phyloP scores from a whole-genome alignment of 2,797 vertebrate genomes.

The Melanotaenia maccullochi region DNA sequence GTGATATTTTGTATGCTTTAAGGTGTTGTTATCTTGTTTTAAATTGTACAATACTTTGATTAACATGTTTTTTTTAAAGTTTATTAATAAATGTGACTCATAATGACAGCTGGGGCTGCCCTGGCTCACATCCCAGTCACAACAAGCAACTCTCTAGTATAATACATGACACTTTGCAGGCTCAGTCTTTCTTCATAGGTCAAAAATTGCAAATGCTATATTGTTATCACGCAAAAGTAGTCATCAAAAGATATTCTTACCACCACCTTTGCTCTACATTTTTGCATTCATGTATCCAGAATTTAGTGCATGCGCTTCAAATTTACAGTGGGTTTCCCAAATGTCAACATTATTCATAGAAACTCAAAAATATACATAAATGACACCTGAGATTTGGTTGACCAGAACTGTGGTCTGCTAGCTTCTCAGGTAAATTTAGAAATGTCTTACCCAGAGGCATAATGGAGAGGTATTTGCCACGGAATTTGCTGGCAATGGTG shows the following conservation, averaged over 20 bases:
- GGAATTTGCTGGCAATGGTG: constrained; percentile 99
- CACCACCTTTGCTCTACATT: neutral
- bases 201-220: neutral
- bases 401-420: constrained; percentile 1
- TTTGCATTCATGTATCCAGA: neutral
- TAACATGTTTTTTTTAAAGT: neutral
- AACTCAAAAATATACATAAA: neutral
- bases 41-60: too few species aligned
- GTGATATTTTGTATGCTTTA: too few species aligned
- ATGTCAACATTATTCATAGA: neutral
- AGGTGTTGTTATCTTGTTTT: too few species aligned
- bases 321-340: neutral
- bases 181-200: neutral
- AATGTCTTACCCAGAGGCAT: constrained; percentile 93
- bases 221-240: neutral
- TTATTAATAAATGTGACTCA: neutral
- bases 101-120: neutral
- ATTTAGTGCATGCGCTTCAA: neutral
- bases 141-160: neutral
- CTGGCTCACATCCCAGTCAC: neutral
- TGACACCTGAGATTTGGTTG: neutral
- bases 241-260: neutral
- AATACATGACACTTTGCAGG: neutral
- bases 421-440: neutral
- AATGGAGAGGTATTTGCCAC: constrained; percentile 99